Conservation (phyloP, 2,113 vertebrate genomes). For the Herpailurus yagouaroundi region DNA sequence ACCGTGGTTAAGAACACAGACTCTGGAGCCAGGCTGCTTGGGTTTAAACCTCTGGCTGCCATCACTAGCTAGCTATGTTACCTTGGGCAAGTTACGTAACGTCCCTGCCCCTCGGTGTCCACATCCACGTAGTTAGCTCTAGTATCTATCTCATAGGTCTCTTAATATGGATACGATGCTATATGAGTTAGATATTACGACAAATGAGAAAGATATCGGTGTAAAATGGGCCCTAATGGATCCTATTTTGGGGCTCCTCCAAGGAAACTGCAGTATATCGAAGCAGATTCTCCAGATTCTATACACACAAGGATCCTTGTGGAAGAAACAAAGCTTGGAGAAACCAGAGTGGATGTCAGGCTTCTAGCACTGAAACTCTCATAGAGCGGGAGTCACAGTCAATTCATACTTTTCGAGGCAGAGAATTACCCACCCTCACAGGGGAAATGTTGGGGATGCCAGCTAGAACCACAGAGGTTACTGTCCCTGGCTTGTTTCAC, state of each 20-base stretch:
- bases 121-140: background rate
- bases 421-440: background rate
- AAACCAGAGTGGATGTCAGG: background rate
- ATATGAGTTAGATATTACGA: background rate
- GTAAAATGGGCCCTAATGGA: background rate
- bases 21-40: background rate
- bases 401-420: background rate
- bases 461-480: background rate
- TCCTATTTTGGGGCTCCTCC: background rate
- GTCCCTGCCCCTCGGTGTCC: background rate
- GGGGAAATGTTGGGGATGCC: background rate
- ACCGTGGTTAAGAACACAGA: background rate
- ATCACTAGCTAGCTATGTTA: background rate
- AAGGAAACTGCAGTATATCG: background rate
- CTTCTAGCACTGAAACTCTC: background rate
- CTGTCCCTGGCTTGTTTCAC: background rate
- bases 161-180: background rate
- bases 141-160: background rate
- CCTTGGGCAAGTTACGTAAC: background rate
- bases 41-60: background rate
- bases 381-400: background rate
- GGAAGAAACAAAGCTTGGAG: background rate
- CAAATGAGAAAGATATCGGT: background rate
- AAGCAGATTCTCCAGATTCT: background rate
- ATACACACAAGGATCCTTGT: background rate